Evolutionary conservation across 2,888 invertebrate species (phyloP).

Genomic region (Congeria kusceri): DNA sequence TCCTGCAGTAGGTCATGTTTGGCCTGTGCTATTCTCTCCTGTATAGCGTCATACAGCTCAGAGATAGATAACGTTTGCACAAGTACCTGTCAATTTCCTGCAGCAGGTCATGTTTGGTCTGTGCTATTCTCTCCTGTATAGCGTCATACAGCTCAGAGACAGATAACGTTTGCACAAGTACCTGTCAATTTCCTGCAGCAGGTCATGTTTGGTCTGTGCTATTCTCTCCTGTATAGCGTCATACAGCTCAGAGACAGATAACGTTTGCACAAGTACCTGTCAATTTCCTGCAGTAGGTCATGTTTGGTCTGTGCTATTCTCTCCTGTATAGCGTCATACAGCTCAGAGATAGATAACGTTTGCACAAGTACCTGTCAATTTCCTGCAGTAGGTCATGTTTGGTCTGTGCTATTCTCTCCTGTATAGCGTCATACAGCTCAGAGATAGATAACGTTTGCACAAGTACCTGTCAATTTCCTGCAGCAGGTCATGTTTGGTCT

Average conservation of each 20-base stretch:
- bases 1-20: conserved; percentile 89
- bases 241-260: conserved; percentile 88
- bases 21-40: conserved; percentile 89
- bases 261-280: conserved; percentile 86
- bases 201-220: conserved; percentile 89
- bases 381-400: conserved; percentile 89
- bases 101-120: conserved; percentile 89
- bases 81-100: conserved; percentile 89
- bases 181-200: conserved; percentile 89
- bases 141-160: conserved; percentile 90
- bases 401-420: conserved; percentile 89
- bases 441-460: conserved; percentile 85
- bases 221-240: conserved; percentile 90
- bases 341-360: conserved; percentile 86
- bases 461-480: conserved; percentile 89
- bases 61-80: conserved; percentile 85
- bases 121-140: conserved; percentile 89
- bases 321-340: conserved; percentile 90
- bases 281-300: conserved; percentile 89
- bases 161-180: conserved; percentile 78
- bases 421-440: conserved; percentile 89
- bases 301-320: conserved; percentile 90
- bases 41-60: conserved; percentile 89
- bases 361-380: conserved; percentile 87
- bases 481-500: conserved; percentile 89